These are phyloP conservation scores for Xiphydria camelus DNA, from an alignment of 2,888 invertebrate species.

Conservation along the genomic window DNA sequence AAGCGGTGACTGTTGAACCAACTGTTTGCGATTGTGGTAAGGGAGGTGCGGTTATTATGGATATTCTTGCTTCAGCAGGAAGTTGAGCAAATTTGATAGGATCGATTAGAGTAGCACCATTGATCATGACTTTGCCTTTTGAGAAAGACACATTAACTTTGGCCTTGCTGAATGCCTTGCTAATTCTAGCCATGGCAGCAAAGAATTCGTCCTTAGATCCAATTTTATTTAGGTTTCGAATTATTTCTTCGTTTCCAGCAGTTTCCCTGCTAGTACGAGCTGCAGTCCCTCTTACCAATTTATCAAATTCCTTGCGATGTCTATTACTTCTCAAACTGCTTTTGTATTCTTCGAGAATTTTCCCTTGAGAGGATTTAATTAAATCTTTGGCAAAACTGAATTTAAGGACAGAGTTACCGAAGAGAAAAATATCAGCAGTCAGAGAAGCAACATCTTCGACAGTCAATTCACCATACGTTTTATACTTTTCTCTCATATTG, in stretches of 20 bases:
- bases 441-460: no score
- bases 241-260: slow-evolving; percentile 31
- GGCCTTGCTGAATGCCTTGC: slow-evolving; percentile 3
- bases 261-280: slow-evolving; percentile 10
- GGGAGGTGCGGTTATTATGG: no score
- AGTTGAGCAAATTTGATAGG: no score
- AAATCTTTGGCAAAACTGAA: slow-evolving; percentile 31
- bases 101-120: slow-evolving; percentile 14
- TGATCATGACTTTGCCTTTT: slow-evolving; percentile 11
- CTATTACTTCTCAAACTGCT: slow-evolving; percentile 31
- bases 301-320: slow-evolving; percentile 30
- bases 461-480: slow-evolving; percentile 12
- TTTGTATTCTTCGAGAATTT: slow-evolving; percentile 38
- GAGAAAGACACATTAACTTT: neutral
- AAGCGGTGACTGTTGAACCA: no score
- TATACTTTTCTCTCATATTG: slow-evolving; percentile 25
- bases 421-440: slow-evolving; percentile 36
- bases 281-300: slow-evolving; percentile 22
- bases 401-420: slow-evolving; percentile 35
- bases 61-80: no score
- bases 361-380: no score
- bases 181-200: slow-evolving; percentile 4
- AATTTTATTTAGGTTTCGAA: slow-evolving; percentile 25
- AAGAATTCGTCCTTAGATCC: slow-evolving; percentile 18
- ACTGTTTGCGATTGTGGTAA: no score